Evolutionary conservation across 2,888 invertebrate genomes (phyloP).

Genomic region (Diplolepis rosae): DNA sequence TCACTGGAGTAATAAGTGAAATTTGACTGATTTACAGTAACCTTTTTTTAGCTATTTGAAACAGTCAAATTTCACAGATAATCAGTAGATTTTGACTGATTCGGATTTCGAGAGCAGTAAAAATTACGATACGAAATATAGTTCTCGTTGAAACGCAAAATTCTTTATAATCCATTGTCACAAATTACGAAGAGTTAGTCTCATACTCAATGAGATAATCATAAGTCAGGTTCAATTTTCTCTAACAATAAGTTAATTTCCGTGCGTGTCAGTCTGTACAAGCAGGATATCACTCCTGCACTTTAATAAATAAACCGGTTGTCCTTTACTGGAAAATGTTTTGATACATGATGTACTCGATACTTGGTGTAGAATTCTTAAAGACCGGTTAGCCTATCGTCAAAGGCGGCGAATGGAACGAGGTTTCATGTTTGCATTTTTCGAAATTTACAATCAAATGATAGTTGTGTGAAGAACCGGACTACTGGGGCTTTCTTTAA

Average conservation of each 20-base stretch:
- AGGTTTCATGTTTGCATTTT: not conserved
- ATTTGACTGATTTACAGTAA: too few species aligned
- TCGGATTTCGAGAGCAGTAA: too few species aligned
- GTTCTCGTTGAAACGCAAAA: not conserved
- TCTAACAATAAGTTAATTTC: not conserved
- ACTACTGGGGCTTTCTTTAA: not conserved
- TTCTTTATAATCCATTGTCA: not conserved
- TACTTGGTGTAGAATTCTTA: not conserved
- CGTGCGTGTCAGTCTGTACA: not conserved
- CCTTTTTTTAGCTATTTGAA: too few species aligned
- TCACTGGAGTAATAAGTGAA: too few species aligned
- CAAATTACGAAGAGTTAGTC: not conserved
- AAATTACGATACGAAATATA: not conserved
- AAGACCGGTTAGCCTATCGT: not conserved
- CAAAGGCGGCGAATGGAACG: not conserved
- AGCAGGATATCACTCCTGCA: not conserved
- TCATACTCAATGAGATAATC: not conserved
- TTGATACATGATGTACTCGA: not conserved
- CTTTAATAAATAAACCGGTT: not conserved
- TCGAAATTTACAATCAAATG: not conserved
- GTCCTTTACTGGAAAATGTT: not conserved
- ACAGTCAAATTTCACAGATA: too few species aligned
- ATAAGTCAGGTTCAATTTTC: not conserved
- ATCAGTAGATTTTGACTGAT: too few species aligned
- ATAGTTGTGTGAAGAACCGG: not conserved